Percentiles rank a stretch among this genome's conserved stretches.
phyloP scores from a whole-genome alignment of 2,797 vertebrate species.

The Microtus agrestis region DNA sequence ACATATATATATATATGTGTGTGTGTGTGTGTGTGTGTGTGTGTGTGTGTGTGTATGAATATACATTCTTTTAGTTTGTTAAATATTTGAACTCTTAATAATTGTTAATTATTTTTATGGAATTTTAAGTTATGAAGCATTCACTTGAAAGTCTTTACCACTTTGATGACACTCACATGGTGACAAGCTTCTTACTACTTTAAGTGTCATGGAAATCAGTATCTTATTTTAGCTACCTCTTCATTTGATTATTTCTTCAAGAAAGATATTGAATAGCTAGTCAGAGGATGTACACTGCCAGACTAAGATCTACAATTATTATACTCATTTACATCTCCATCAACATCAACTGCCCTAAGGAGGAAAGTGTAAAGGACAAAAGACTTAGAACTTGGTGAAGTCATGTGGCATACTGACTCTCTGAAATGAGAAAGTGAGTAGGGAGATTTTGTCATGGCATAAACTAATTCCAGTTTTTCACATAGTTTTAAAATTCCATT shows the following conservation, averaged over 20 bases:
- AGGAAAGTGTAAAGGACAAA: not conserved
- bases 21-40: no score
- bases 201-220: not conserved
- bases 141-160: not conserved
- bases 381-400: not conserved
- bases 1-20: fast-evolving
- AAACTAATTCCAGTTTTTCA: not conserved
- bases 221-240: not conserved
- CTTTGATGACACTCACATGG: not conserved
- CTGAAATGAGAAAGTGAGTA: not conserved
- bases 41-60: not conserved
- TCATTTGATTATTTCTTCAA: not conserved
- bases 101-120: not conserved
- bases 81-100: not conserved
- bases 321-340: not conserved
- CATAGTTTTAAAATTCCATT: not conserved
- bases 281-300: not conserved
- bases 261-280: not conserved
- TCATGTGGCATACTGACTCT: not conserved
- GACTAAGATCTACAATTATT: not conserved
- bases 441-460: not conserved
- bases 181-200: not conserved
- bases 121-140: not conserved
- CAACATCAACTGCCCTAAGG: not conserved
- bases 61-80: not conserved